These are phyloP conservation scores for Scatophagus argus DNA, from an alignment of 2,113 vertebrate genomes.

Conservation along the genomic window DNA sequence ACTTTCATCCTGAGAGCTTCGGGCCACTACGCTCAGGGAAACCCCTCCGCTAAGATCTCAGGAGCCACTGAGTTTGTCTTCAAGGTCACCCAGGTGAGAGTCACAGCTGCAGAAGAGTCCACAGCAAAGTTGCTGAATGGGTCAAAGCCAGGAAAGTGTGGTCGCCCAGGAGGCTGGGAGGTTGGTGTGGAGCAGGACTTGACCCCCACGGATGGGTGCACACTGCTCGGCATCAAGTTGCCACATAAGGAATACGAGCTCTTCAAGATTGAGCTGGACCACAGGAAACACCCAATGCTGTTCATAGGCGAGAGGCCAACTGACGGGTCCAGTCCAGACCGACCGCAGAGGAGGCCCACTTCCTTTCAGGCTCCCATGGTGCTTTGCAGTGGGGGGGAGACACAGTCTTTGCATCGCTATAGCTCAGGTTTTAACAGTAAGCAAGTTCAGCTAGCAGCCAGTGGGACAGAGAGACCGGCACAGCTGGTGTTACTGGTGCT, in stretches of 20 bases:
- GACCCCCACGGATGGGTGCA: conserved; percentile 88
- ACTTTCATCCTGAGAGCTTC: conserved; percentile 89
- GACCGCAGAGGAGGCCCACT: conserved; percentile 86
- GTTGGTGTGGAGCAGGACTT: conserved; percentile 87
- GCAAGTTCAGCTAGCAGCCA: conserved; percentile 61
- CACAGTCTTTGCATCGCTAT: not conserved
- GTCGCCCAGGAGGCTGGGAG: conserved; percentile 82
- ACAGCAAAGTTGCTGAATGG: conserved; percentile 85
- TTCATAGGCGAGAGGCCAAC: conserved; percentile 90
- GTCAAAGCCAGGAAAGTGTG: conserved; percentile 85
- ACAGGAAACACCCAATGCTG: conserved; percentile 84
- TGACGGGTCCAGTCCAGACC: conserved; percentile 89
- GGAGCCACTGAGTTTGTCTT: conserved; percentile 89
- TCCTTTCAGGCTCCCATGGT: conserved; percentile 91
- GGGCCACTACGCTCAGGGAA: conserved; percentile 85
- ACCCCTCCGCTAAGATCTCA: conserved; percentile 81
- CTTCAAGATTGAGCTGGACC: conserved; percentile 87
- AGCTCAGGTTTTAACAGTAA: conserved; percentile 54
- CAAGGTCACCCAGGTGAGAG: conserved; percentile 85
- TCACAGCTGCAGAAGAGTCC: conserved; percentile 84
- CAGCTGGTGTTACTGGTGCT: conserved; percentile 66
- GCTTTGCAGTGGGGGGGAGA: conserved; percentile 79
- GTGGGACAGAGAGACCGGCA: conserved; percentile 51
- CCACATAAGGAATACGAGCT: conserved; percentile 93
- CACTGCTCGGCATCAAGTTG: conserved; percentile 88